Conservation (phyloP, 2,888 invertebrate species). For the Spialia ferax region DNA sequence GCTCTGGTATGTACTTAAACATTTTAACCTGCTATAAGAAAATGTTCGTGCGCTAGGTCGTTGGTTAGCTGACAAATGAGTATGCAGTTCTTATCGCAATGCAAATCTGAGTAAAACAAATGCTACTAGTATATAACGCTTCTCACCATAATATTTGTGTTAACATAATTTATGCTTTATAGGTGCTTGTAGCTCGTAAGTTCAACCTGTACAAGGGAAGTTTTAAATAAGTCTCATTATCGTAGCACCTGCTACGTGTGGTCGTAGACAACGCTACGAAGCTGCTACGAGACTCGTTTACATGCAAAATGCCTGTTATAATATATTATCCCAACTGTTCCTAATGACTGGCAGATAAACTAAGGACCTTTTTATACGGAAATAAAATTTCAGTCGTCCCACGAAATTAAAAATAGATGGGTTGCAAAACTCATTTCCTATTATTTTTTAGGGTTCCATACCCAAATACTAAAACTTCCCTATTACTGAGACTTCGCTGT, state of each 20-base stretch:
- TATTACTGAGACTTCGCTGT: too few species aligned
- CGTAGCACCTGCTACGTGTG: slow-evolving; percentile 47
- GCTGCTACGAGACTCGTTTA: slow-evolving; percentile 39
- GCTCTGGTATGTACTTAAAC: background rate
- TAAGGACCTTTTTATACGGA: slow-evolving; percentile 1
- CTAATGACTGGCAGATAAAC: slow-evolving; percentile 33
- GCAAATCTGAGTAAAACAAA: slow-evolving; percentile 10
- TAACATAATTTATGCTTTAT: slow-evolving; percentile 21
- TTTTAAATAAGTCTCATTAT: slow-evolving; percentile 49
- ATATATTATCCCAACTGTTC: slow-evolving; percentile 37
- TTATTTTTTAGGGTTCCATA: too few species aligned
- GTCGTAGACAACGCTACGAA: slow-evolving; percentile 41
- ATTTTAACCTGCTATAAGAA: background rate
- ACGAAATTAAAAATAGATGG: too few species aligned
- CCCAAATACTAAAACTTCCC: too few species aligned
- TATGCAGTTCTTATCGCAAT: slow-evolving; percentile 17
- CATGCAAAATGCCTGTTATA: slow-evolving; percentile 44
- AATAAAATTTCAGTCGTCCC: background rate
- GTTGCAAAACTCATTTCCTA: too few species aligned
- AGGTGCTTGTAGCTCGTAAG: slow-evolving; percentile 33
- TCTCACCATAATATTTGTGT: slow-evolving; percentile 8
- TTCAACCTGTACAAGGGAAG: slow-evolving; percentile 40
- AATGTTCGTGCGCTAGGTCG: slow-evolving; percentile 1
- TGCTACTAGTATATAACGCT: slow-evolving; percentile 11
- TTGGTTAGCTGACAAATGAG: slow-evolving; percentile 31